phyloP scores from a whole-genome alignment of 2,797 vertebrate species.

The Sebastes matsubarae region DNA sequence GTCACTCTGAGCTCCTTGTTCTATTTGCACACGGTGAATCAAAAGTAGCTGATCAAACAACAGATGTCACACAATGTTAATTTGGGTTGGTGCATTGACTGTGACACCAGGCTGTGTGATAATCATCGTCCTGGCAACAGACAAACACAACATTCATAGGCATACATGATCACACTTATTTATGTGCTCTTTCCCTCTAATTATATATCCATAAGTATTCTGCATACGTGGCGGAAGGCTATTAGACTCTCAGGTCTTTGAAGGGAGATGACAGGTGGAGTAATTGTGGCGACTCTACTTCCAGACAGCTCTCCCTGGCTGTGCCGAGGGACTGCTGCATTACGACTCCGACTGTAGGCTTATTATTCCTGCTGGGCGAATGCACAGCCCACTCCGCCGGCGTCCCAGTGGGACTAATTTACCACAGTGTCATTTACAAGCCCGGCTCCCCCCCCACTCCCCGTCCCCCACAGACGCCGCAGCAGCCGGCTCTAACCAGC shows the following conservation, averaged over 20 bases:
- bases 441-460: not conserved
- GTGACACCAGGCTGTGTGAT: not conserved
- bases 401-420: constrained; percentile 70
- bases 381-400: constrained; percentile 19
- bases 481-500: constrained; percentile 24
- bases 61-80: constrained; percentile 11
- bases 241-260: constrained; percentile 23
- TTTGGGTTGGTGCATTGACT: not conserved
- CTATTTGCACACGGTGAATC: constrained; percentile 9
- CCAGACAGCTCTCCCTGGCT: constrained; percentile 10
- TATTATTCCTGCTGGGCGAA: constrained; percentile 59
- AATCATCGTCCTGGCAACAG: not conserved
- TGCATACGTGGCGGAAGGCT: not conserved
- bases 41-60: constrained; percentile 39
- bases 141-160: not conserved
- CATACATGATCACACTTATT: not conserved
- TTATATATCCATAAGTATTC: constrained; percentile 1
- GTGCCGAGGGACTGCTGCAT: constrained; percentile 22
- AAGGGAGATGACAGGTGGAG: constrained; percentile 37
- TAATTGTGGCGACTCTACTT: constrained; percentile 27
- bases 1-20: constrained; percentile 29
- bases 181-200: not conserved
- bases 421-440: constrained; percentile 50
- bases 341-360: constrained; percentile 41
- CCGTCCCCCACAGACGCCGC: not conserved